Conservation (phyloP, 2,888 invertebrate genomes). For the Tachina grossa region DNA sequence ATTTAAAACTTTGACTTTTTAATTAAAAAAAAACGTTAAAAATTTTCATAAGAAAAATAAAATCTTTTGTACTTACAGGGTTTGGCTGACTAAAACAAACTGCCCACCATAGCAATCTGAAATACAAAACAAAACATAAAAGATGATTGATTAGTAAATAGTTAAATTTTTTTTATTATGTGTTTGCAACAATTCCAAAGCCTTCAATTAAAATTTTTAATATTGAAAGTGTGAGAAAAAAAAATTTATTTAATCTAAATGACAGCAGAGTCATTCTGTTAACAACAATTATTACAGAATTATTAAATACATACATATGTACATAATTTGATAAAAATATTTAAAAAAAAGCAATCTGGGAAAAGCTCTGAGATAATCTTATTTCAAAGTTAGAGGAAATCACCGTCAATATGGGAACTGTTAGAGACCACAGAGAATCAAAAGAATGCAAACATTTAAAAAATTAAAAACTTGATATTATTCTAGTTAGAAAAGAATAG, state of each 20-base stretch:
- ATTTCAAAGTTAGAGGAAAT: too few relatives aligned
- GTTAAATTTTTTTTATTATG: background rate
- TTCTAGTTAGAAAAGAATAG: too few relatives aligned
- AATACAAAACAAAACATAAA: background rate
- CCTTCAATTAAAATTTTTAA: background rate
- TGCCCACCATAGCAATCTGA: slow-evolving; percentile 2
- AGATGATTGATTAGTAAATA: background rate
- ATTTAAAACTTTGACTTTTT: background rate
- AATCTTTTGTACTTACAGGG: background rate
- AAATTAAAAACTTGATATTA: too few relatives aligned
- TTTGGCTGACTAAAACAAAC: background rate
- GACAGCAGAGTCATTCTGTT: background rate
- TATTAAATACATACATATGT: too few relatives aligned
- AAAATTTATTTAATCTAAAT: background rate
- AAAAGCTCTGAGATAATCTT: too few relatives aligned
- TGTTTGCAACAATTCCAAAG: background rate
- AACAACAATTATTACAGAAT: background rate
- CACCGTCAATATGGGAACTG: too few relatives aligned
- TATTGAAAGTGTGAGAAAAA: background rate
- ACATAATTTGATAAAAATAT: too few relatives aligned
- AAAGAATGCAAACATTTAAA: too few relatives aligned
- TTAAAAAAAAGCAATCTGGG: too few relatives aligned
- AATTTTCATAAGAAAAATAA: slow-evolving; percentile 4
- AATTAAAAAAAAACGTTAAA: slow-evolving; percentile 2
- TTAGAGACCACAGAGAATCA: too few relatives aligned